Evolutionary conservation across 2,888 invertebrate species (phyloP).

Genomic region (Tachystola acroxantha): DNA sequence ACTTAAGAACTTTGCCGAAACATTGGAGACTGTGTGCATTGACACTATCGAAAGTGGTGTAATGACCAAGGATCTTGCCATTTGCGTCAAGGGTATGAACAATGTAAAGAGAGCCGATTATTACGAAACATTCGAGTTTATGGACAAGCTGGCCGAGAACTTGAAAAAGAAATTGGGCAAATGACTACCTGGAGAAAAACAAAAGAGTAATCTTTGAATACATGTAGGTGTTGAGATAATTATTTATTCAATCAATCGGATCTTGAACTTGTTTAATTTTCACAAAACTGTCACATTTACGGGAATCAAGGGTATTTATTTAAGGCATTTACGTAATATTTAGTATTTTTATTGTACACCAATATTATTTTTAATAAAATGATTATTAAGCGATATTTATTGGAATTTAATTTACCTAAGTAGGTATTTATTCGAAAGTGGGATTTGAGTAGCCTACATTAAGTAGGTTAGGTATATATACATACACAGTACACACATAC

Average conservation of each 20-base stretch:
- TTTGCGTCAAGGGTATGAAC: conserved; percentile 96
- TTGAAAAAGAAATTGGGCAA: conserved; percentile 80
- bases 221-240: no score
- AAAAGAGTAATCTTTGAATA: conserved; percentile 47
- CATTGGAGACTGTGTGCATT: conserved; percentile 93
- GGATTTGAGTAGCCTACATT: no score
- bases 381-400: no score
- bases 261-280: conserved; percentile 17
- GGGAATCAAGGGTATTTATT: conserved; percentile 43
- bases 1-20: conserved; percentile 88
- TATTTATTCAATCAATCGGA: conserved; percentile 20
- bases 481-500: no score
- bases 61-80: conserved; percentile 99
- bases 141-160: conserved; percentile 96
- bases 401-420: no score
- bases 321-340: conserved; percentile 59
- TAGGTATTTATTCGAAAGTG: no score
- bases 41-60: conserved; percentile 95
- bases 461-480: no score
- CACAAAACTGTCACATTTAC: conserved; percentile 23
- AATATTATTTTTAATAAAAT: background rate
- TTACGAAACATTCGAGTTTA: conserved; percentile 97
- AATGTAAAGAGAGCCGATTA: conserved; percentile 90
- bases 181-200: conserved; percentile 57
- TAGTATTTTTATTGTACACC: conserved; percentile 26